Evolutionary conservation across 1,140 invertebrate species (phyloP), one percentile per base, ranked within the genome.

Genomic region (Rhynchophorus ferrugineus): DNA sequence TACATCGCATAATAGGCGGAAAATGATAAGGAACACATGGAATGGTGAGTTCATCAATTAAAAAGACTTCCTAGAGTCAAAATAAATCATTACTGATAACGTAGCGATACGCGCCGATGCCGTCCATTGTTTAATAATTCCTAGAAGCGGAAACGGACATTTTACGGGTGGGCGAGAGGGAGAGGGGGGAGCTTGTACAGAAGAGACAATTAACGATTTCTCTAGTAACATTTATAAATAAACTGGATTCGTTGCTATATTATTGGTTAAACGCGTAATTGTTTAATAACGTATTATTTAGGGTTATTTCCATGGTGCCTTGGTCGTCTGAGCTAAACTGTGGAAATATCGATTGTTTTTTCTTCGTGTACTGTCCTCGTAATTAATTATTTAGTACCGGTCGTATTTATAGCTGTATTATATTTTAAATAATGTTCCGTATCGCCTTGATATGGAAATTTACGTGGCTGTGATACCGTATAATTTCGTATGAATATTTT

Each of bases 111-210:
- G 21, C 19, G 8, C 3, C 22, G 1, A 44, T 44, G n/a, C 20
- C 13, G 5, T 14, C 18, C 18, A 49, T 49, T 49, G 37, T 38
- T 39, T 49, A 39, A 38, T 38, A 21, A 19, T 38, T 38, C 35
- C 46, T 21, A 49, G 46, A 49, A 49, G 41, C 35, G 36, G 46
- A 49, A 49, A 20, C 44, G 16, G 21, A 18, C 44, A 35, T 47
- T 47, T 34, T 24, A 14, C 1, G 24, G 29, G 43, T n/a, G n/a
- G n/a, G n/a, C n/a, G n/a, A n/a, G n/a, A n/a, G n/a, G n/a, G n/a
- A n/a, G n/a, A n/a, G n/a, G n/a, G n/a, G n/a, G n/a, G n/a, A n/a
- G n/a, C n/a, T n/a, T n/a, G n/a, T n/a, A n/a, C n/a, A n/a, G n/a
- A n/a, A 22, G 22, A 44, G 21, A 44, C 43, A 44, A 44, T 44